A percentile compares a stretch with the other conserved stretches of the same genome.
Evolutionary conservation across 2,797 vertebrate species (phyloP).

Genomic region (Phylloscopus collybita): DNA sequence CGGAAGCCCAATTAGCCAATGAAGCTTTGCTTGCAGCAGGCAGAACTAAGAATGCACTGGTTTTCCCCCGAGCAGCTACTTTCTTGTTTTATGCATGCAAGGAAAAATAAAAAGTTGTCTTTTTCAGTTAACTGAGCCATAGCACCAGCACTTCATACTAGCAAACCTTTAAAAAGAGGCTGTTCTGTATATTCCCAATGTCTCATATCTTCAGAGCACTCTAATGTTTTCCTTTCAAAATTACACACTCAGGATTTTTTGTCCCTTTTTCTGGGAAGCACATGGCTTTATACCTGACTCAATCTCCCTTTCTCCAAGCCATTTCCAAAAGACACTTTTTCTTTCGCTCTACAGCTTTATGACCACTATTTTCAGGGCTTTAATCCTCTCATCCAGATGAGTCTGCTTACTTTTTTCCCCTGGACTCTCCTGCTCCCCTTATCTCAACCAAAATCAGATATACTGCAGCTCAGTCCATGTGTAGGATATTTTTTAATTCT

Average conservation of each 20-base stretch:
- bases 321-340: background rate
- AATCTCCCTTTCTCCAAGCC: background rate
- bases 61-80: background rate
- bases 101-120: background rate
- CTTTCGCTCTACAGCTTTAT: background rate
- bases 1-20: slow-evolving; percentile 37
- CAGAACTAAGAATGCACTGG: background rate
- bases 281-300: background rate
- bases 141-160: background rate
- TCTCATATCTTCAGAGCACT: background rate
- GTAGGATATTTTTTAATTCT: background rate
- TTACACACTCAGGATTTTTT: background rate
- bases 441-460: background rate
- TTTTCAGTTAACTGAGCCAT: slow-evolving; percentile 2
- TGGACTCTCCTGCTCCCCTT: background rate
- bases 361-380: background rate
- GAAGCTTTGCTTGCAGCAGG: slow-evolving; percentile 11
- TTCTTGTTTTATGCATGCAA: background rate
- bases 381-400: background rate
- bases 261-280: background rate
- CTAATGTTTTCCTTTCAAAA: background rate
- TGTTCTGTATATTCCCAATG: background rate
- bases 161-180: background rate
- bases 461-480: background rate
- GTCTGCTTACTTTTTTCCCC: background rate